Evolutionary conservation across 1,140 invertebrate genomes (phyloP), one percentile per base, ranked within the genome.

Genomic region (Orchestia grillus): DNA sequence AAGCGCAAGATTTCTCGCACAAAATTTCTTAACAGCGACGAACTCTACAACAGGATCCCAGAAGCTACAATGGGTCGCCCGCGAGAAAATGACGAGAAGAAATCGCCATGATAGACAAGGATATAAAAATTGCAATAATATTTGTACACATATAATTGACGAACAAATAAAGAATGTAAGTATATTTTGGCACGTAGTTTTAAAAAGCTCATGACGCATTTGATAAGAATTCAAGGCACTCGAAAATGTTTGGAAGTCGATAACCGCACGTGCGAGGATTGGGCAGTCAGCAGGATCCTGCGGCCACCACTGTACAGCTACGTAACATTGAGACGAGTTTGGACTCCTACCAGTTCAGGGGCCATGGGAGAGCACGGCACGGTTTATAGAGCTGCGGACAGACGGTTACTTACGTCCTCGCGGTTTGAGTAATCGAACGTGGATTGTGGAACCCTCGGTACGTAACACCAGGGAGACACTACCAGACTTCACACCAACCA

Each of bases 121-220:
- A 90, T 42, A 90, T 41, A 90, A 42, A 90, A 42, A 42, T 42
- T 44, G 6, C 43, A 44, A 90, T 8, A 90, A 94, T 15, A 47
- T 94, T 94, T 94, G 92, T 94, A 94, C 92, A 94, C 92, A 44
- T 94, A 94, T 94, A 94, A 94, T 94, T 94, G 43, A 94, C 44
- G 92, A 94, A 94, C 92, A 94, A 45, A 94, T 45, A 45, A n/a
- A 94, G 40, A 45, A 94, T 44, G 44, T 44, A 45, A 94, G 44
- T 45, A 94, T 94, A 94, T 94, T 94, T 94, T 94, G 92, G 92
- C 92, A 94, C 92, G 92, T 44, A 94, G 28, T 94, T 44, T 45
- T 4, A 45, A 40, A 90, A 94, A 94, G 92, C 44, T 45, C 43
- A 94, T 94, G 92, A 44, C 11, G 92, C 44, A 28, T 45, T 44